Evolutionary conservation across 1,140 invertebrate genomes (phyloP).

Genomic region (Drosophila navojoa): DNA sequence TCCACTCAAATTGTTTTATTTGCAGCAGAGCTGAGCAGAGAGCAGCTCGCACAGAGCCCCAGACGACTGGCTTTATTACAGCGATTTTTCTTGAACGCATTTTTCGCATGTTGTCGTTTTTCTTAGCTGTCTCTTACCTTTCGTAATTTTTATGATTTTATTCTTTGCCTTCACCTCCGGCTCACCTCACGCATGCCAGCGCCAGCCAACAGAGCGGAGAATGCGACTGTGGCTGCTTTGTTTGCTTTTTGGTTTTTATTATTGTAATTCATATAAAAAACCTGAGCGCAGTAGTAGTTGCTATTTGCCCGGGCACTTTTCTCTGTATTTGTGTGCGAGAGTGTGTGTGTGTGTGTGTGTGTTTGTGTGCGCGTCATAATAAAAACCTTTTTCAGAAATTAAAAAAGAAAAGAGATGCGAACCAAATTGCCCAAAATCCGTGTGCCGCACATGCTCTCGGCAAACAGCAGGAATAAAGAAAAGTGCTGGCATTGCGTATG

Average conservation of each 20-base stretch:
- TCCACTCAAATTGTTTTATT: slow-evolving; percentile 82
- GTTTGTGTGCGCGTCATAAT: slow-evolving; percentile 50
- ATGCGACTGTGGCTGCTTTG: slow-evolving; percentile 50
- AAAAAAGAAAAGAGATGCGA: slow-evolving; percentile 59
- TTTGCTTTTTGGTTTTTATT: slow-evolving; percentile 64
- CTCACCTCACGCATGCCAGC: slow-evolving; percentile 16
- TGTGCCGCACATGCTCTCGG: slow-evolving; percentile 44
- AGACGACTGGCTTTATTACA: slow-evolving; percentile 74
- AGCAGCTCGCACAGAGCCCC: slow-evolving; percentile 21
- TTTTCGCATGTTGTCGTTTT: slow-evolving; percentile 63
- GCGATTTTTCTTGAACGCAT: slow-evolving; percentile 81
- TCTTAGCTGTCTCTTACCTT: slow-evolving; percentile 61
- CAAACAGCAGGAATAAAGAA: background rate
- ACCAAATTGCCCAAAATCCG: slow-evolving; percentile 58
- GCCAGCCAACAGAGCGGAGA: slow-evolving; percentile 43
- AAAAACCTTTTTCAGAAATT: slow-evolving; percentile 79
- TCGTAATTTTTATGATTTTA: slow-evolving; percentile 83
- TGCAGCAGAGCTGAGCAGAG: slow-evolving; percentile 36
- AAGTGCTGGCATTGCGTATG: slow-evolving; percentile 34
- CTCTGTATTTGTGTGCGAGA: slow-evolving; percentile 38
- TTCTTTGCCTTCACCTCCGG: slow-evolving; percentile 34
- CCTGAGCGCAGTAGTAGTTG: slow-evolving; percentile 51
- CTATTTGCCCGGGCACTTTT: slow-evolving; percentile 1
- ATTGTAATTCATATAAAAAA: slow-evolving; percentile 76
- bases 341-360: slow-evolving; percentile 49